Percentiles rank a stretch among this genome's conserved stretches.
phyloP scores from a whole-genome alignment of 2,113 vertebrate species.

The Arizona elegans region DNA sequence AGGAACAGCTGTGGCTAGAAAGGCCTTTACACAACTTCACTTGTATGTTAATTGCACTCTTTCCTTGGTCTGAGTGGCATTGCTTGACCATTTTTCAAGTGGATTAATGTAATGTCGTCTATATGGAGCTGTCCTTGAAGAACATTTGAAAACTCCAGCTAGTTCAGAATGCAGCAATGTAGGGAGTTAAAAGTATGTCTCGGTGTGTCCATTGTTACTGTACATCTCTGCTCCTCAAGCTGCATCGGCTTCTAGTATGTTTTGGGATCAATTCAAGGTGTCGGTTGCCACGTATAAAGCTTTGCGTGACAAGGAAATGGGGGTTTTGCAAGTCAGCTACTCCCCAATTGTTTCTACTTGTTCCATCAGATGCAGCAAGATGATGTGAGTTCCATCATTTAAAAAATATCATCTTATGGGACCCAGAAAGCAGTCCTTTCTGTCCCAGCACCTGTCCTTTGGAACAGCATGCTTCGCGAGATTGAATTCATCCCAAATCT shows the following conservation, averaged over 20 bases:
- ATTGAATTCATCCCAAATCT: background rate
- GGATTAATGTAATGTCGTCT: background rate
- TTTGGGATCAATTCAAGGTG: background rate
- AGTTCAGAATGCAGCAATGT: background rate
- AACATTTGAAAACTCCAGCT: background rate
- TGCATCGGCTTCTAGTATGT: background rate
- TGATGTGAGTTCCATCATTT: background rate
- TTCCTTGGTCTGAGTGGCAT: background rate
- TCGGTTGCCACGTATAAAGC: background rate
- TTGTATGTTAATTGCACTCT: background rate
- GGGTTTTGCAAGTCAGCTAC: background rate
- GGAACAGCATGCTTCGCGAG: background rate
- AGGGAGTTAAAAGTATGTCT: background rate
- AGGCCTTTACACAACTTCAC: background rate
- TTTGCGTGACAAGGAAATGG: background rate
- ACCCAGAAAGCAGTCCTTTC: background rate
- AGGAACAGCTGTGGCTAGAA: background rate
- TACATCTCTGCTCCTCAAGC: background rate
- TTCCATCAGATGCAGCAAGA: background rate
- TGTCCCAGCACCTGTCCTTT: background rate
- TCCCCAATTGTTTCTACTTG: background rate
- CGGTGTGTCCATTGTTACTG: background rate
- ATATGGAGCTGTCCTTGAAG: background rate
- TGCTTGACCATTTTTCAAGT: background rate
- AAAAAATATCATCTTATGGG: background rate